phyloP scores from a whole-genome alignment of 2,888 invertebrate genomes.

The Cataglyphis rosenhaueri region DNA sequence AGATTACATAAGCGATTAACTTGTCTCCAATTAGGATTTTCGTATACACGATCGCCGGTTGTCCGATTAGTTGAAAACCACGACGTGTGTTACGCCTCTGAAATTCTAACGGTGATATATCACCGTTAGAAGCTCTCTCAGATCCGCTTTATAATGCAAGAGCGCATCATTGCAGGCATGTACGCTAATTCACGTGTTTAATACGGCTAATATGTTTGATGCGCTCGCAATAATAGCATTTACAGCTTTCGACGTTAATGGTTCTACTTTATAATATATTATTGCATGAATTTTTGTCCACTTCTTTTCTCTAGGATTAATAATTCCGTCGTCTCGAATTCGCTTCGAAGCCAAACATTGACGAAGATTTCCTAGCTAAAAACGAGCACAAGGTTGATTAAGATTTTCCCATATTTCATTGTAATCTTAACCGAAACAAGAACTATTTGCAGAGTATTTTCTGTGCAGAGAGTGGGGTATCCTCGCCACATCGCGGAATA shows the following conservation, averaged over 20 bases:
- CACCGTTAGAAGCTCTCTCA: slow-evolving; percentile 50
- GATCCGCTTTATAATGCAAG: slow-evolving; percentile 47
- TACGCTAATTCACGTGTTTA: slow-evolving; percentile 34
- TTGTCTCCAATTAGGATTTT: slow-evolving; percentile 56
- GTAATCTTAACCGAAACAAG: neutral
- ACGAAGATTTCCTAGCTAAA: neutral
- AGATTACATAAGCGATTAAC: neutral
- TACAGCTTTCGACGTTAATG: neutral
- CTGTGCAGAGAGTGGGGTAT: neutral
- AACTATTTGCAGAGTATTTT: neutral
- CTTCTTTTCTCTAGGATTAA: neutral
- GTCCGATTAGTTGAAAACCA: slow-evolving; percentile 47
- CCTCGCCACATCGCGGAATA: neutral
- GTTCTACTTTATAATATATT: neutral
- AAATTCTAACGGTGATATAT: slow-evolving; percentile 62
- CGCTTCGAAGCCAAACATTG: neutral
- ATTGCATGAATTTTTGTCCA: neutral
- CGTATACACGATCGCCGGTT: slow-evolving; percentile 30
- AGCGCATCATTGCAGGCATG: slow-evolving; percentile 31
- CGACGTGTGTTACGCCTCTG: slow-evolving; percentile 48
- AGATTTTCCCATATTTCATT: neutral
- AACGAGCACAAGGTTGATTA: neutral
- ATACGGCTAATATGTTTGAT: slow-evolving; percentile 9
- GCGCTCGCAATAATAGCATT: slow-evolving; percentile 13
- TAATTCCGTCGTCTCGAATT: neutral